Base-by-base conservation (phyloP, 2,113 vertebrate species). In the Phycodurus eques region DNA sequence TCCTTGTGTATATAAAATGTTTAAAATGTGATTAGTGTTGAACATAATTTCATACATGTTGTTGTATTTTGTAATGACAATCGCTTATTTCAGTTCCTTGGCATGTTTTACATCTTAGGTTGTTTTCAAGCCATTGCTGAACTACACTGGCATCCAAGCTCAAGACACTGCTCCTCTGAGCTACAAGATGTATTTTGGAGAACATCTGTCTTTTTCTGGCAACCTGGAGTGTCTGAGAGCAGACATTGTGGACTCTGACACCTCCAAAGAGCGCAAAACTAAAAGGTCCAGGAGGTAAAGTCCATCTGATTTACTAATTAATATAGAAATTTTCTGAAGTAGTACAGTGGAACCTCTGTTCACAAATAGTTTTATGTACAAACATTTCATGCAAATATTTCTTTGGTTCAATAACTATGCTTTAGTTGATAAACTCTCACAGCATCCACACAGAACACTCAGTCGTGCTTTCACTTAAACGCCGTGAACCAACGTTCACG, bases 121-220 rank as follows among this genome's bases (percentile, higher is more conserved):
- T 80, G 98, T 99, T 80, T 99, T 99, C 89, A 96, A 95, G 80
- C 97, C 98, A 77, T 90, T 99, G 69, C 91, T 99, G 72, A 96
- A 93, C 87, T 94, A 98, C 84, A 98, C 92, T 0, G 96, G 98
- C 33, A 96, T 98, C 88, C 97, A 99, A 82, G 93, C 96, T 2
- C 97, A 98, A 82, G 98, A 99, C 75, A 74, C 94, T 4, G 86
- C 95, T 78, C 97, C 97, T 0, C 92, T 98, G 13, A 97, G 96
- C 87, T 99, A 98, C 84, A 94, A 95, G 82, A 96, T 98, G 98
- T 98, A 99, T 86, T 98, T 98, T 0, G 98, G 98, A 63, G 96
- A 99, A 79, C 94, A 99, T 74, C 90, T 99, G 73, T 99, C 98
- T 2, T 98, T 99, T 83, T 98, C 97, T 20, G 98, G 97, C 47